Base-by-base conservation (phyloP, 2,797 vertebrate genomes). In the Pagetopsis macropterus region DNA sequence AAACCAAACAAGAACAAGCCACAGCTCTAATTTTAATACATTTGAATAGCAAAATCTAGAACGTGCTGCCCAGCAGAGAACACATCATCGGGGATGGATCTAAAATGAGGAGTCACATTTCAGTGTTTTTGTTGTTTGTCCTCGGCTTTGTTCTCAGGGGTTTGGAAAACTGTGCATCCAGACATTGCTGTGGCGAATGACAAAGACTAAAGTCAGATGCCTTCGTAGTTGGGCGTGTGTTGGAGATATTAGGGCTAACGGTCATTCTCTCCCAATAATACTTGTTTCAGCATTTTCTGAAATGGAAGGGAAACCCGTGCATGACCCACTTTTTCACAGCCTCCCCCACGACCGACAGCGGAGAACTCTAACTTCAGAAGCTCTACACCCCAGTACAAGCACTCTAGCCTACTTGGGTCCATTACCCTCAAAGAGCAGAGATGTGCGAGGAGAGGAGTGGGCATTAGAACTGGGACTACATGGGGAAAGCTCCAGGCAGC, bases 11-110 rank as follows among this genome's bases (percentile, higher is more conserved):
- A 46, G 5, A 19, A 60, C 71, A 60, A 73, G 74, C 51, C 63
- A 67, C 63, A 61, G 46, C 72, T 44, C 46, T 70, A 49, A 76
- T 78, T 85, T 75, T 16, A 62, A 66, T 84, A 77, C 15, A 85
- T 89, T 82, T 88, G 81, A 88, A 84, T 79, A 88, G 64, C 56
- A 88, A 87, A 82, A 59, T 46, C 50, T 63, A 21, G 54, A 44
- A 6, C 17, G 27, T n/a, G 16, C 67, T 44, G 48, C 57, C 64
- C 66, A 74, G 40, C 72, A 65, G 66, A 75, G 48, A 71, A 69
- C 6, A 17, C n/a, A 63, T 49, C 65, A 83, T 85, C 77, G 73
- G 62, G 21, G 33, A 31, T 40, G 50, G 54, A 69, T 59, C 11
- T 5, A 44, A 46, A 70, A 66, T 16, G 13, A 15, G 44, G 19